Conservation (phyloP, 2,797 vertebrate genomes). For the Aulostomus chinensis region DNA sequence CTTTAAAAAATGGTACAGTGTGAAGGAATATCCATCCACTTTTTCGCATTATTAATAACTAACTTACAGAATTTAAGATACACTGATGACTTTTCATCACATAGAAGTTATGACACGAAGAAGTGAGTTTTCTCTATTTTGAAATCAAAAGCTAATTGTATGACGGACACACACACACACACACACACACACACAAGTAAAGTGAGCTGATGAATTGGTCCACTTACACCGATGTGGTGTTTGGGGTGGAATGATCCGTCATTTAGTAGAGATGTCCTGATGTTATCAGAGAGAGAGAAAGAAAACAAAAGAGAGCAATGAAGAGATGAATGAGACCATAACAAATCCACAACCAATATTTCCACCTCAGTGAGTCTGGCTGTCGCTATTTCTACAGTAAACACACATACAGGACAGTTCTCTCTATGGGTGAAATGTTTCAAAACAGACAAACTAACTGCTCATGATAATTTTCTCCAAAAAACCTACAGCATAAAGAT, state of each 20-base stretch:
- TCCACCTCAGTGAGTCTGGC: slow-evolving; percentile 59
- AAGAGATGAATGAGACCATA: slow-evolving; percentile 65
- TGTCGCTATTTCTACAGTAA: slow-evolving; percentile 19
- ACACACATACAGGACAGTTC: slow-evolving; percentile 4
- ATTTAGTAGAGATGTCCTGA: slow-evolving; percentile 57
- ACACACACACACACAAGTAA: slow-evolving; percentile 14
- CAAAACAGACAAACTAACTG: slow-evolving; percentile 1
- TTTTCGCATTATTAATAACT: no score
- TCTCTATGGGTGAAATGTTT: neutral
- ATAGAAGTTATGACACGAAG: no score
- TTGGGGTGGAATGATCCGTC: slow-evolving; percentile 65
- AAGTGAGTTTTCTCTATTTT: no score
- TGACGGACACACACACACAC: slow-evolving; percentile 2
- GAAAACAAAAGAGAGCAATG: slow-evolving; percentile 18
- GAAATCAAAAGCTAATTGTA: no score
- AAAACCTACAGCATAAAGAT: neutral
- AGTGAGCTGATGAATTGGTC: slow-evolving; percentile 63
- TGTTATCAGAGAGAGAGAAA: slow-evolving; percentile 35
- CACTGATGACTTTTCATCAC: no score
- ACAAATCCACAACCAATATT: slow-evolving; percentile 61
- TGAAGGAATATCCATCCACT: no score
- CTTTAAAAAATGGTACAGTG: no score
- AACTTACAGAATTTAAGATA: no score
- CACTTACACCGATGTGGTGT: slow-evolving; percentile 41
- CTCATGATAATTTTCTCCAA: slow-evolving; percentile 1